A percentile compares a stretch with the other conserved stretches of the same genome.
phyloP scores from a whole-genome alignment of 2,113 vertebrate species.

The Macrotis lagotis region DNA sequence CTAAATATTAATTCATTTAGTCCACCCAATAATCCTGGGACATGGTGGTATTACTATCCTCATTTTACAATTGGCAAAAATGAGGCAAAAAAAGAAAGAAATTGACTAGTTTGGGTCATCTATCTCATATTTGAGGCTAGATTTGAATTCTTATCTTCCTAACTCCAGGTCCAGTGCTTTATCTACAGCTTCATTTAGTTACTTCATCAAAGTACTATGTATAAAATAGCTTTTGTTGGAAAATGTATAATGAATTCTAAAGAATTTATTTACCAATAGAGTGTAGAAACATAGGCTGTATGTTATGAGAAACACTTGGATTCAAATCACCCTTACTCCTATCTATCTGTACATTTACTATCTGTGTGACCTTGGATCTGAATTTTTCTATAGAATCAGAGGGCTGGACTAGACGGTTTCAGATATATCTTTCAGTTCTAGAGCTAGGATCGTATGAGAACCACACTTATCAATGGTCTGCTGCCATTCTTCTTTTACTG shows the following conservation, averaged over 20 bases:
- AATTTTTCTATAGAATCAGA: background rate
- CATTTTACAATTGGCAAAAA: background rate
- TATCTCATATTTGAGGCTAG: background rate
- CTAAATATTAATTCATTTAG: background rate
- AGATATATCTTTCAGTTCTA: background rate
- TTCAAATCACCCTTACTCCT: background rate
- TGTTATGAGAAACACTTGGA: background rate
- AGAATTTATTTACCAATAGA: background rate
- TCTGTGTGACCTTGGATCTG: background rate
- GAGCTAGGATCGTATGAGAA: background rate
- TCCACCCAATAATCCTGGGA: background rate
- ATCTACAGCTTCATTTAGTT: background rate
- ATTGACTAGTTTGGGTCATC: background rate
- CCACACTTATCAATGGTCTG: background rate
- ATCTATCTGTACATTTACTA: background rate
- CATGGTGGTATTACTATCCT: background rate
- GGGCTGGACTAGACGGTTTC: background rate
- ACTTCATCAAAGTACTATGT: background rate
- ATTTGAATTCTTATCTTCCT: background rate
- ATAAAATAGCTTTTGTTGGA: background rate
- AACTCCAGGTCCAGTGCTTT: background rate
- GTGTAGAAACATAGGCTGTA: conserved; percentile 5
- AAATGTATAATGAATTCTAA: background rate
- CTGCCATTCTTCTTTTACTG: background rate
- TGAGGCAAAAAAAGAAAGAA: background rate